Percentiles rank a stretch among this genome's conserved stretches.
Evolutionary conservation across 2,113 vertebrate genomes (phyloP).

Genomic region (Atlantisia rogersi): DNA sequence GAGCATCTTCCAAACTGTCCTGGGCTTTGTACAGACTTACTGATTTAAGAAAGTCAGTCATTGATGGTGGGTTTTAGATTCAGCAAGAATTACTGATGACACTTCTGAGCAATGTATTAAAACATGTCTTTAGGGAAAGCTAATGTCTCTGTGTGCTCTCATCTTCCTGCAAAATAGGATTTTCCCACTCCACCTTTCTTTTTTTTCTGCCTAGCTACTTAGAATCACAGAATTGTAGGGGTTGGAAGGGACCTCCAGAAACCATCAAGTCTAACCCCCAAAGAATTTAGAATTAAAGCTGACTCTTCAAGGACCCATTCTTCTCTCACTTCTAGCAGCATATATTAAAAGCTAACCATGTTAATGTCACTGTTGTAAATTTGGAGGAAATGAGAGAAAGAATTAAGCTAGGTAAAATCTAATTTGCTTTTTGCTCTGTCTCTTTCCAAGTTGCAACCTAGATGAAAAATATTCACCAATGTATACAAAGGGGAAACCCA

Average conservation of each 20-base stretch:
- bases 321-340: neutral
- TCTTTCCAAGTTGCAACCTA: neutral
- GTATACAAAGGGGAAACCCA: neutral
- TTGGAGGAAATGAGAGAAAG: slow-evolving; percentile 48
- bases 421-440: slow-evolving; percentile 2
- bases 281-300: neutral
- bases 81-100: neutral
- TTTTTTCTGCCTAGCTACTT: slow-evolving; percentile 36
- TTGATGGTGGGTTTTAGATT: neutral
- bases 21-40: neutral
- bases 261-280: too few relatives aligned
- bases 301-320: neutral
- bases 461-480: neutral
- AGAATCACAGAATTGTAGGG: neutral
- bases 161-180: slow-evolving; percentile 11
- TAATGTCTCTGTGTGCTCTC: neutral
- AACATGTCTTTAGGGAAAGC: slow-evolving; percentile 20
- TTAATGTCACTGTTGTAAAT: slow-evolving; percentile 44
- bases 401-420: slow-evolving; percentile 33
- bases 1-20: neutral
- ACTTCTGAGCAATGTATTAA: neutral
- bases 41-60: neutral
- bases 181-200: slow-evolving; percentile 13
- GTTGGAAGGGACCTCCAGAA: too few relatives aligned
- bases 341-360: slow-evolving; percentile 34